Evolutionary conservation across 2,888 invertebrate species (phyloP).

Genomic region (Dicyrtomina minuta): DNA sequence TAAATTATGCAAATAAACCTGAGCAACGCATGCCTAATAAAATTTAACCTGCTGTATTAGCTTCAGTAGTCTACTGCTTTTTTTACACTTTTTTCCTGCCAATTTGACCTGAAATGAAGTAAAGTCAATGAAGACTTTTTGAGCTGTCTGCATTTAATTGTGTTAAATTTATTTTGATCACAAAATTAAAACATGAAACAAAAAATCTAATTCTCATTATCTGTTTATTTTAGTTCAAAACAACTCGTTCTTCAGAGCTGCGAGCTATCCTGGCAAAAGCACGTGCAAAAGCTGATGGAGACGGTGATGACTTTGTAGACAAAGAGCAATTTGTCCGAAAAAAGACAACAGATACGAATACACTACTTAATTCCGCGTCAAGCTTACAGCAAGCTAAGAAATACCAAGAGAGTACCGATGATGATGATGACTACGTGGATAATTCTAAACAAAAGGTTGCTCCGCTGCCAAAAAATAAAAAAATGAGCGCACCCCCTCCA

Average conservation of each 20-base stretch:
- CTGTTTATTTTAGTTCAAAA: constrained; percentile 72
- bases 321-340: neutral
- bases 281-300: constrained; percentile 67
- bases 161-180: too few relatives aligned
- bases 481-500: constrained; percentile 6
- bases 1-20: too few relatives aligned
- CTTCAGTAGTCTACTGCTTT: too few relatives aligned
- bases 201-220: too few relatives aligned
- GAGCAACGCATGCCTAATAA: too few relatives aligned
- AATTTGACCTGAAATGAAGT: too few relatives aligned
- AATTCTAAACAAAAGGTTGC: constrained; percentile 15
- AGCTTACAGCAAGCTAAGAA: neutral
- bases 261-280: constrained; percentile 73
- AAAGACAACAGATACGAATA: constrained; percentile 14
- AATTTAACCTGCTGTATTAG: too few relatives aligned
- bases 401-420: neutral
- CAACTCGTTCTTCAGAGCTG: constrained; percentile 72
- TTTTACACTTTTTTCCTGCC: too few relatives aligned
- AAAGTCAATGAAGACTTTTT: too few relatives aligned
- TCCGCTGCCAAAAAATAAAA: neutral
- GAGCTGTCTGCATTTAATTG: too few relatives aligned
- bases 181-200: too few relatives aligned
- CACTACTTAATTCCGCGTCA: constrained; percentile 5
- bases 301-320: constrained; percentile 3
- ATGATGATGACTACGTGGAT: constrained; percentile 36